Base-by-base conservation (phyloP, 1,140 invertebrate genomes). In the Heliconius congener region DNA sequence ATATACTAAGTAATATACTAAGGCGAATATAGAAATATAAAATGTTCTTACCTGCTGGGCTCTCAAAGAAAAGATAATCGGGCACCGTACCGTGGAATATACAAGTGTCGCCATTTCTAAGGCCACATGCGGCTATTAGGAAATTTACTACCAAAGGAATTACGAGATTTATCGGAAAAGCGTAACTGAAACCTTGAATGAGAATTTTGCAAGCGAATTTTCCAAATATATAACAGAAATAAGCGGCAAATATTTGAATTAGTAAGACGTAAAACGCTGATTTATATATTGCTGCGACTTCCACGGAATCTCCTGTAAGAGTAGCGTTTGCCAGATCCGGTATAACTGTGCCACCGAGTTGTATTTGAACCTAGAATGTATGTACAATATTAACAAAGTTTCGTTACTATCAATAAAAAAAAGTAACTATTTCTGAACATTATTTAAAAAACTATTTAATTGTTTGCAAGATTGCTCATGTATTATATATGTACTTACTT, bases 161-260 rank as follows among this genome's bases (percentile, higher is more conserved):
- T 0, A 98, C 97, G 75, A 99, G 95, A 91, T 97, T 99, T 0
- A 99, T 97, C 0, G 99, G 99, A 83, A 99, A 98, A 0, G 98
- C 98, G 89, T 99, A 99, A 90, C 98, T 99, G 95, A 99, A 99
- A 42, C 98, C 98, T 94, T 99, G 99, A 78, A 99, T 99, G 81
- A 99, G 96, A 86, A 99, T 99, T 95, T 99, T 99, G 95, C 98
- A 99, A 23, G 98, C 98, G 87, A 99, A 99, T 95, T 99, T 99
- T 82, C 97, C 98, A 85, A 99, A 98, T 83, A 99, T 97, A 87
- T 99, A 99, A 84, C 97, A 98, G 42, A 98, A 95, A 88, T 98
- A 98, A 8, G 98, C 96, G 8, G 97, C 96, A 74, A 97, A 95
- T 72, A 99, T 96, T 92, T 98, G 98, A 71, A 98, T 96, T 1